Percentiles rank a stretch among this genome's conserved stretches.
phyloP scores from a whole-genome alignment of 1,140 invertebrate genomes.

The Drosophila pseudoobscura region DNA sequence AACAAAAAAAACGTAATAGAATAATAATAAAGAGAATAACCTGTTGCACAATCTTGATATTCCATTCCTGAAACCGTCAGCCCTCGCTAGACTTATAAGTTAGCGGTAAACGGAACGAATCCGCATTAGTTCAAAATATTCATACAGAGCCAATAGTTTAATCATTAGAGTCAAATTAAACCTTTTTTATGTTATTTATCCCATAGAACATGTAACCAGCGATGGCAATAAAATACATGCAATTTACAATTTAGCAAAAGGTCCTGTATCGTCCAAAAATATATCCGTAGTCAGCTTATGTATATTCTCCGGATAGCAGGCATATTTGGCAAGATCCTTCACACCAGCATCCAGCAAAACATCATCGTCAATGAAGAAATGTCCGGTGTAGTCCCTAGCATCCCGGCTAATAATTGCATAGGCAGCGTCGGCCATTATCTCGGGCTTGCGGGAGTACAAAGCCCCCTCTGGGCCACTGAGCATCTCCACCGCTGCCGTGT shows the following conservation, averaged over 20 bases:
- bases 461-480: conserved; percentile 95
- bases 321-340: conserved; percentile 93
- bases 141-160: too few species aligned
- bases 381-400: conserved; percentile 90
- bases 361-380: conserved; percentile 98
- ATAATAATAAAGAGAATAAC: too few species aligned
- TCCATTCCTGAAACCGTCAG: too few species aligned
- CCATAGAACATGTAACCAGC: too few species aligned
- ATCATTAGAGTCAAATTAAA: too few species aligned
- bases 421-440: conserved; percentile 97
- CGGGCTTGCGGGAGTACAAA: conserved; percentile 89
- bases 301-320: conserved; percentile 89
- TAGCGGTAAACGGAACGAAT: too few species aligned
- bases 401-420: conserved; percentile 93
- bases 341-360: conserved; percentile 91
- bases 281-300: conserved; percentile 93
- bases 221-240: too few species aligned
- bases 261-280: conserved; percentile 89
- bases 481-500: conserved; percentile 99
- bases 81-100: too few species aligned
- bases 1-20: too few species aligned
- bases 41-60: too few species aligned
- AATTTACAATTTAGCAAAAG: conserved; percentile 48
- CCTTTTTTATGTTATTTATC: too few species aligned
- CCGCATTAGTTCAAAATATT: too few species aligned